Percentiles rank a stretch among this genome's conserved stretches.
Conservation (phyloP, 2,888 invertebrate species). For the Eurytoma adleriae region DNA sequence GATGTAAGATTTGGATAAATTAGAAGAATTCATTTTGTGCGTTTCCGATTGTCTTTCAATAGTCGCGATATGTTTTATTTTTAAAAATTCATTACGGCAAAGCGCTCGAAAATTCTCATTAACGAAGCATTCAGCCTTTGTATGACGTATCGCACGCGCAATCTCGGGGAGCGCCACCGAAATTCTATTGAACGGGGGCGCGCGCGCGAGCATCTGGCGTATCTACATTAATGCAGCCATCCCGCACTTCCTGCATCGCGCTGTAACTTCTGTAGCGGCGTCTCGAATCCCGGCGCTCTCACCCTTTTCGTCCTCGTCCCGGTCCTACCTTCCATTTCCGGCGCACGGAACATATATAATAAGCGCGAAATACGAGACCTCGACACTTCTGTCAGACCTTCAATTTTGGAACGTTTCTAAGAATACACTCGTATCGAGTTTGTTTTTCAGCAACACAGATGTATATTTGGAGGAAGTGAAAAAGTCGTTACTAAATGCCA, state of each 20-base stretch:
- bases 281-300: constrained; percentile 20
- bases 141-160: too few relatives aligned
- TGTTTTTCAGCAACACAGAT: constrained; percentile 20
- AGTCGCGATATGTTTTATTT: too few relatives aligned
- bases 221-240: constrained; percentile 28
- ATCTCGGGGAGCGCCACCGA: not conserved
- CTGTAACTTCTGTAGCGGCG: constrained; percentile 37
- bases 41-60: too few relatives aligned
- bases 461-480: constrained; percentile 7
- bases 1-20: too few relatives aligned
- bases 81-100: too few relatives aligned
- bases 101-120: too few relatives aligned
- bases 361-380: constrained; percentile 52
- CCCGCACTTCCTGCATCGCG: constrained; percentile 39
- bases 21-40: too few relatives aligned
- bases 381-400: constrained; percentile 40
- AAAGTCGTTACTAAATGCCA: constrained; percentile 4
- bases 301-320: constrained; percentile 47
- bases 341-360: constrained; percentile 40
- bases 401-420: constrained; percentile 34
- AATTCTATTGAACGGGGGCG: constrained; percentile 16
- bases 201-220: constrained; percentile 35
- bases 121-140: too few relatives aligned
- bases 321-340: constrained; percentile 56
- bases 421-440: constrained; percentile 26